Conservation (phyloP, 2,113 vertebrate genomes). For the Lagenorhynchus albirostris region DNA sequence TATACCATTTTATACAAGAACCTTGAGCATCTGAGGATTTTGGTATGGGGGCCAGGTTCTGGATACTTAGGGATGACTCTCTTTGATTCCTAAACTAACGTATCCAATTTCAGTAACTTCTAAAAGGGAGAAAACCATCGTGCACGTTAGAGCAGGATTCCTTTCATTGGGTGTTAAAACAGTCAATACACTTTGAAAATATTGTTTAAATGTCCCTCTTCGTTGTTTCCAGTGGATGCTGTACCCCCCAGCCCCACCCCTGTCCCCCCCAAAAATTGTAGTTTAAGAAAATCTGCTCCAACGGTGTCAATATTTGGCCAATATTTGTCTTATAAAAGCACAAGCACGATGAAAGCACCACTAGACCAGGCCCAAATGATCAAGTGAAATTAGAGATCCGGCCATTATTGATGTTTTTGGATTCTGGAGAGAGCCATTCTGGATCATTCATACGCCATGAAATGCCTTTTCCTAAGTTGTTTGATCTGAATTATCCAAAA, state of each 20-base stretch:
- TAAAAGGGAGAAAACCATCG: background rate
- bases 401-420: background rate
- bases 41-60: background rate
- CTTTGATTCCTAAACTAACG: background rate
- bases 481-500: background rate
- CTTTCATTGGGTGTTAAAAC: background rate
- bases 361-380: background rate
- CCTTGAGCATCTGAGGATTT: background rate
- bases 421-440: background rate
- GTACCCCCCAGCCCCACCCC: fast-evolving
- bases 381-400: background rate
- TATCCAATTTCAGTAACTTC: background rate
- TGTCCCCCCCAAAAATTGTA: background rate
- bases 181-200: background rate
- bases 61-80: background rate
- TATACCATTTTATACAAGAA: background rate
- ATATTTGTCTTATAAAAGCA: conserved; percentile 32
- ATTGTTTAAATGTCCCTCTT: background rate
- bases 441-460: background rate
- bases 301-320: background rate
- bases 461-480: background rate
- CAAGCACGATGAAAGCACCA: background rate
- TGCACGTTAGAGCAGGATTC: background rate
- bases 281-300: conserved; percentile 25
- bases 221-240: background rate